Evolutionary conservation across 2,888 invertebrate genomes (phyloP), one percentile per base, ranked within the genome.

Genomic region (Drosophila gaucha): DNA sequence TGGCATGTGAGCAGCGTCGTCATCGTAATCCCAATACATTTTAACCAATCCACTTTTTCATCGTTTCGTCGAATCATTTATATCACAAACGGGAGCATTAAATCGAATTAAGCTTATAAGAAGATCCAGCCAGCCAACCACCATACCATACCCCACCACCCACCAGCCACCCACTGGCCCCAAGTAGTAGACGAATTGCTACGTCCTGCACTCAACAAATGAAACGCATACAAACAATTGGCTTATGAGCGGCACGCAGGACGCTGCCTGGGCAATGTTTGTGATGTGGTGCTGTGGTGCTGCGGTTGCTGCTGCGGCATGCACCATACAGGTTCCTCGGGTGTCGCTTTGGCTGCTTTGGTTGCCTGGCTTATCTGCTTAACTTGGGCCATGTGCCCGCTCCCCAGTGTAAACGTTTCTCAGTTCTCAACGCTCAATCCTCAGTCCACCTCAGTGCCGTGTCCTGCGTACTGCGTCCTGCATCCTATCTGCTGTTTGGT

Each of bases 101-200:
- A 89, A 89, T 90, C 80, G 87, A 88, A 86, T 89, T 89, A 88
- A 89, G 79, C 80, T 89, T 80, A 88, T 88, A 87, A 80, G 87
- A 71, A 67, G 75, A 75, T 49, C 56, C 71, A 56, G 54, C 57
- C 28, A 16, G 14, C 20, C 10, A 9, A 9, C 10, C 9, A n/a
- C 5, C 30, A 6, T 30, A 12, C 28, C 43, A 12, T 0, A 5
- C 3, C 16, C 16, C 10, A 8, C 4, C 14, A n/a, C 3, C n/a
- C 16, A 24, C 18, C 2, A 5, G 4, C 14, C 35, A n/a, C 9
- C 14, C 35, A 4, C 16, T 41, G 60, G 52, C 26, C 22, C n/a
- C 66, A 54, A 62, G 60, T 60, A 66, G 60, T 47, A 60, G 73
- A 76, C 72, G 74, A 67, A 72, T 76, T 71, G 77, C 58, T 74